Base-by-base conservation (phyloP, 2,113 vertebrate genomes). In the Prinia subflava region DNA sequence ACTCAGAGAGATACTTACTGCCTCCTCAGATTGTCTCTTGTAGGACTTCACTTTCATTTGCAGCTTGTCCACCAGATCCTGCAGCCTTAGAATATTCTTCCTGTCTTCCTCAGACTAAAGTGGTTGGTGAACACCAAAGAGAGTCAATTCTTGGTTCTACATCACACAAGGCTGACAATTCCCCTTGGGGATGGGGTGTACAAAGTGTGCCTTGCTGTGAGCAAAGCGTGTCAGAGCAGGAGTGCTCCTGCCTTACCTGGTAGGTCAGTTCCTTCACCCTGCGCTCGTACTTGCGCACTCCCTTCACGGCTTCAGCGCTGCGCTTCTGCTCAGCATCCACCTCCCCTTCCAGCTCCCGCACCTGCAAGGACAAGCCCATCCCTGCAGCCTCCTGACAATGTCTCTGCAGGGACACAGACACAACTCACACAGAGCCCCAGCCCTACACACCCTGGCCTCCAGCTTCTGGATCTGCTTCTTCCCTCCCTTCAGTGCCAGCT, bases 191-290 rank as follows among this genome's bases (percentile, higher is more conserved):
- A 37, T 46, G 39, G 14, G 6, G 14, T 42, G 47, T 10, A 11
- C 39, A 39, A 39, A 39, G 39, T 39, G 39, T 39, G 39, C 39
- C 39, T 39, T 39, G 39, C 39, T 39, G 39, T 39, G 39, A 39
- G 39, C 39, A 39, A 11, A 39, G 39, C 39, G 39, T 39, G 39
- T 39, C 39, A 39, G 39, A 39, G 39, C 39, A 39, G 39, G n/a
- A 39, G 39, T 11, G 9, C 30, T 52, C 28, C 65, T 65, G 46
- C 60, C 23, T 83, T 87, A 98, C 98, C 95, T 98, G 98, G 87
- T 98, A 98, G 57, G 96, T 97, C 56, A 98, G 97, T 62, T 98
- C 98, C 90, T 98, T 98, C 70, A 98, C 97, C 86, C 97, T 98
- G 56, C 98, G 98, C 92, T 42, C 42, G 42, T 42, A 42, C 42